Percentiles rank a stretch among this genome's conserved stretches.
Evolutionary conservation across 23 tunicate genomes (phyloP).

Genomic region (Oikopleura dioica): DNA sequence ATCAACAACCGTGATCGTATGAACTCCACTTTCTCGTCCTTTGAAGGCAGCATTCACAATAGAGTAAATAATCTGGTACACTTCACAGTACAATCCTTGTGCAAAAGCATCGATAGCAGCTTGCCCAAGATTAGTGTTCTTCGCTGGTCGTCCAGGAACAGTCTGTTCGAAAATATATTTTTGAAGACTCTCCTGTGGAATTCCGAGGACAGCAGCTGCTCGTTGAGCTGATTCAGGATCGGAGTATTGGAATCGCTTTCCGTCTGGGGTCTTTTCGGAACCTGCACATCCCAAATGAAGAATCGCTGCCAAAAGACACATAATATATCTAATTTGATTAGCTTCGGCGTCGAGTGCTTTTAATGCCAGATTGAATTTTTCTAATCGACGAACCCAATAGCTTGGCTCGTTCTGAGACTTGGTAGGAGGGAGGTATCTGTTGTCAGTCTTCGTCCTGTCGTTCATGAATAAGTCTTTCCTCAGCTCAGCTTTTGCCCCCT

Average conservation of each 20-base stretch:
- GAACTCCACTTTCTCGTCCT: neutral
- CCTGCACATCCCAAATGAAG: slow-evolving; percentile 61
- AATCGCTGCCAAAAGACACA: slow-evolving; percentile 39
- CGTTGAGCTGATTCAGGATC: slow-evolving; percentile 72
- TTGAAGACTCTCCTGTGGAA: slow-evolving; percentile 26
- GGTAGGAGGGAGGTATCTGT: neutral
- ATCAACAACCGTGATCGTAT: neutral
- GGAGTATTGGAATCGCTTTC: slow-evolving; percentile 31
- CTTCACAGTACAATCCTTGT: neutral
- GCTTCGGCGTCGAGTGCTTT: neutral
- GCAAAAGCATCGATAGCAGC: neutral
- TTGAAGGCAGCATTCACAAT: neutral
- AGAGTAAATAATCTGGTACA: neutral
- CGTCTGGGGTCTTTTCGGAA: slow-evolving; percentile 32
- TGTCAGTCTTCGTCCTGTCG: neutral
- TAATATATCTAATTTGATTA: slow-evolving; percentile 28
- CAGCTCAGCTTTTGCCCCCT: slow-evolving; percentile 2
- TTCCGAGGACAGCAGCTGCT: slow-evolving; percentile 67
- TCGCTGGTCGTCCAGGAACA: neutral
- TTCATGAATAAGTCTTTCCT: slow-evolving; percentile 9
- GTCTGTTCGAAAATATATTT: neutral
- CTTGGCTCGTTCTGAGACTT: slow-evolving; percentile 2
- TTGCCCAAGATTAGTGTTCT: neutral
- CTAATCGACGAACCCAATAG: neutral
- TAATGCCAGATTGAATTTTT: neutral